Conservation (phyloP, 64 coral and sea anemone species). For the Stichodactyla helianthus region DNA sequence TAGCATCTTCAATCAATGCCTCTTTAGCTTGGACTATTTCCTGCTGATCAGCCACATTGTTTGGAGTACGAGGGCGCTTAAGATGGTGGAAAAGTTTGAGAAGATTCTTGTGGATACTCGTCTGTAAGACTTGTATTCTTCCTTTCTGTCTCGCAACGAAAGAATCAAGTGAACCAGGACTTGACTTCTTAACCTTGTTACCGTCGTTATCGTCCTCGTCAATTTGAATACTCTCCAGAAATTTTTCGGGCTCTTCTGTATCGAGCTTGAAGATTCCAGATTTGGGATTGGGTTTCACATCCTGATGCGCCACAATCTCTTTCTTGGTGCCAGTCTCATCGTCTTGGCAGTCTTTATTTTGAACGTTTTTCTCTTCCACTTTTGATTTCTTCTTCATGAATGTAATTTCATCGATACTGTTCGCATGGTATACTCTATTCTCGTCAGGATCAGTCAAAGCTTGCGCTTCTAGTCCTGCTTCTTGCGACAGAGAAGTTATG, state of each 20-base stretch:
- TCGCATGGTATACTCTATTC: background rate
- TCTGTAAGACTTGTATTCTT: conserved; percentile 42
- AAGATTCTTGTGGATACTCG: conserved; percentile 58
- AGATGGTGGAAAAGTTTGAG: conserved; percentile 60
- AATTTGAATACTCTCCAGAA: conserved; percentile 4
- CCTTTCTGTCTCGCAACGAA: background rate
- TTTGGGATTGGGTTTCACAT: background rate
- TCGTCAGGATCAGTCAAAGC: conserved; percentile 22
- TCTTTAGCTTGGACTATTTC: conserved; percentile 8
- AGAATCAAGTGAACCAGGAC: background rate
- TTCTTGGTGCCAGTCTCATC: background rate
- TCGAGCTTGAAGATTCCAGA: background rate
- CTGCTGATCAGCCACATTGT: background rate
- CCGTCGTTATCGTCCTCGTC: background rate
- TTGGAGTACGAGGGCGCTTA: background rate
- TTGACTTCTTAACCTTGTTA: conserved; percentile 4
- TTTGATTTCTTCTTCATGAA: conserved; percentile 18
- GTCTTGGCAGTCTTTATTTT: background rate
- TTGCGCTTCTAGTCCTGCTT: conserved; percentile 22
- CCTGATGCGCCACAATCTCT: background rate
- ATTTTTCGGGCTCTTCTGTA: background rate
- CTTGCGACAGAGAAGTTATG: background rate
- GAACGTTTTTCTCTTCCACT: background rate
- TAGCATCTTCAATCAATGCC: conserved; percentile 12
- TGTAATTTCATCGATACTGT: conserved; percentile 5